Evolutionary conservation across 2,888 invertebrate species (phyloP), one percentile per base, ranked within the genome.

Genomic region (Sepioteuthis lessoniana): DNA sequence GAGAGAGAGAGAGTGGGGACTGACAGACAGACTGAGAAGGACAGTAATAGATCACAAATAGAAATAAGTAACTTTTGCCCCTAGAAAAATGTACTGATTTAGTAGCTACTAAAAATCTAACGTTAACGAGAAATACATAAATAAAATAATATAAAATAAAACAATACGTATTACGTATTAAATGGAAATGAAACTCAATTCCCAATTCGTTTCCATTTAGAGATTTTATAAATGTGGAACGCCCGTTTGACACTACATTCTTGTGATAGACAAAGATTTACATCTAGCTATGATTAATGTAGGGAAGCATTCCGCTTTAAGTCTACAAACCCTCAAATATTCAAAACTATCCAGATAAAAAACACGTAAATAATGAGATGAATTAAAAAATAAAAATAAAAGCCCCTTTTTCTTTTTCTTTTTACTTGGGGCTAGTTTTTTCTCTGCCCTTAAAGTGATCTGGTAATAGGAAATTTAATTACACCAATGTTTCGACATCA

Each of bases 381-480:
- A 55, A 55, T 55, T 55, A 25, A 55, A 55, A 55, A 25, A 55
- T 25, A 55, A 76, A 76, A 76, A 76, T n/a, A 76, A 76, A 76
- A n/a, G 4, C 8, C 0, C 16, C n/a, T 35, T 76, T 76, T 28
- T 55, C 21, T 55, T 5, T 25, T 55, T 76, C n/a, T 76, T 31
- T n/a, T n/a, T 76, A 76, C 76, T 76, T 76, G n/a, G n/a, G 76
- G 76, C 13, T 1, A 13, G 16, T n/a, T 76, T 76, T 76, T 76
- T 76, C 76, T 16, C n/a, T 76, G n/a, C 76, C 76, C 76, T 76
- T 76, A 35, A 35, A 76, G n/a, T 16, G 76, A n/a, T 76, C 76
- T n/a, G 76, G 76, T 76, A n/a, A 76, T 76, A 76, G 76, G 76
- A 76, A 76, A 76, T 76, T 76, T 76, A 76, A 76, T 76, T 76